phyloP scores from a whole-genome alignment of 2,113 vertebrate genomes.

The Pycnonotus jocosus region DNA sequence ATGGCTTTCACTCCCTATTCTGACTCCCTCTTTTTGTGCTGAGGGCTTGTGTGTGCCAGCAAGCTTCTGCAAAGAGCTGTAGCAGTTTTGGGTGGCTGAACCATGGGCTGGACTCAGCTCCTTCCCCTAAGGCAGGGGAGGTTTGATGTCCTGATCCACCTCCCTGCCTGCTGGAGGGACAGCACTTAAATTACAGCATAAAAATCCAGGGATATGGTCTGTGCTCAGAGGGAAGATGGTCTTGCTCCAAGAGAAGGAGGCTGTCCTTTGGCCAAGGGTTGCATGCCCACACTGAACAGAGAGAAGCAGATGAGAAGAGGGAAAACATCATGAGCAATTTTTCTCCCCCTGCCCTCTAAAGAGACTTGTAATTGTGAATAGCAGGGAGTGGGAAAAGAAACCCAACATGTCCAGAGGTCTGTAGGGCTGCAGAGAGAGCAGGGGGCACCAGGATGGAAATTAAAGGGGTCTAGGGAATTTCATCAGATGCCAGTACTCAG shows the following conservation, averaged over 20 bases:
- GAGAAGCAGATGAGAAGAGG: background rate
- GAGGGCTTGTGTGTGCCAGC: fast-evolving
- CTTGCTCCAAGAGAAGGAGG: background rate
- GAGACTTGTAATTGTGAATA: background rate
- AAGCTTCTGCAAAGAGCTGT: background rate
- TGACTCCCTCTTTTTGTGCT: background rate
- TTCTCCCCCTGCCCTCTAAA: background rate
- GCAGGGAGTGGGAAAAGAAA: background rate
- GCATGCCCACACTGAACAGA: background rate
- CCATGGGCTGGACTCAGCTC: background rate
- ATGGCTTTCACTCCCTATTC: background rate
- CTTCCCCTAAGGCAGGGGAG: background rate
- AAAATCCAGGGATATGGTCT: background rate
- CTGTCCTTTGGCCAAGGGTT: background rate
- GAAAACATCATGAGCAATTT: background rate
- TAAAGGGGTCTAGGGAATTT: background rate
- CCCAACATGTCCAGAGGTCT: background rate
- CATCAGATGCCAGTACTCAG: background rate
- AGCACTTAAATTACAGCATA: background rate
- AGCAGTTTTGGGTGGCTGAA: background rate
- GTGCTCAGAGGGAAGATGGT: background rate
- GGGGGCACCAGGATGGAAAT: background rate
- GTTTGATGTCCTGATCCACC: background rate
- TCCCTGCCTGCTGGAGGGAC: background rate
- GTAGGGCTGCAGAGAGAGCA: background rate